phyloP scores from a whole-genome alignment of 2,113 vertebrate genomes.

The Cyphomyrus plagiostoma region DNA sequence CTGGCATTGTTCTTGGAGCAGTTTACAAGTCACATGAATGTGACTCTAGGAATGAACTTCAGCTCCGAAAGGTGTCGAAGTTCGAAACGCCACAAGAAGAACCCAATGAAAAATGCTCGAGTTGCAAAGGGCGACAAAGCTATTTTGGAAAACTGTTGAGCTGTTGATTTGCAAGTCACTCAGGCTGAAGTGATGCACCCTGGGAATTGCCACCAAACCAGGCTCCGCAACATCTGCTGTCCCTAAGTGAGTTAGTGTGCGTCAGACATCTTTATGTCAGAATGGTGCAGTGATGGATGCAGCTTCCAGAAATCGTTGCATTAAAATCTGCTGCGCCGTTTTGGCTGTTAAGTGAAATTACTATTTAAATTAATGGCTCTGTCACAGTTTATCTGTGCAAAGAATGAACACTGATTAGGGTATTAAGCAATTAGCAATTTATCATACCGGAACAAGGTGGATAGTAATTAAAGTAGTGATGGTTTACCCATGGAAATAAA shows the following conservation, averaged over 20 bases:
- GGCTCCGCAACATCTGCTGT: conserved; percentile 95
- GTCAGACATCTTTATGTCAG: conserved; percentile 99
- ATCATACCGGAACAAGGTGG: conserved; percentile 95
- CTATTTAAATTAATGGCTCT: conserved; percentile 95
- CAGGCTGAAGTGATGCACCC: conserved; percentile 98
- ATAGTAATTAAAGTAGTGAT: conserved; percentile 95
- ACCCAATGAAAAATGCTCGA: conserved; percentile 31
- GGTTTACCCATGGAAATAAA: conserved; percentile 90
- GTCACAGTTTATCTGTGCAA: conserved; percentile 91
- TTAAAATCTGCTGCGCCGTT: conserved; percentile 87
- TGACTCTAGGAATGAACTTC: not conserved
- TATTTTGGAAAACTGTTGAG: conserved; percentile 82
- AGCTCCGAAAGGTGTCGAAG: conserved; percentile 33
- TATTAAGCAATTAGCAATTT: conserved; percentile 99
- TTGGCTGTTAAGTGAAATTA: conserved; percentile 97
- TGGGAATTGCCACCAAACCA: conserved; percentile 96
- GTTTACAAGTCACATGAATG: not conserved
- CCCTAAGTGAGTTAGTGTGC: conserved; percentile 99
- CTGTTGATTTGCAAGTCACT: conserved; percentile 92
- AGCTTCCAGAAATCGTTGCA: conserved; percentile 84
- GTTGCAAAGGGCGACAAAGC: conserved; percentile 56
- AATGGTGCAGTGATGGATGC: conserved; percentile 90
- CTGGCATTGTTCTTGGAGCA: not conserved
- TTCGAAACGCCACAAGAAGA: conserved; percentile 20
- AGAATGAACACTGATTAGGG: conserved; percentile 97